Evolutionary conservation across 2,797 vertebrate genomes (phyloP).

Genomic region (Manis pentadactyla): DNA sequence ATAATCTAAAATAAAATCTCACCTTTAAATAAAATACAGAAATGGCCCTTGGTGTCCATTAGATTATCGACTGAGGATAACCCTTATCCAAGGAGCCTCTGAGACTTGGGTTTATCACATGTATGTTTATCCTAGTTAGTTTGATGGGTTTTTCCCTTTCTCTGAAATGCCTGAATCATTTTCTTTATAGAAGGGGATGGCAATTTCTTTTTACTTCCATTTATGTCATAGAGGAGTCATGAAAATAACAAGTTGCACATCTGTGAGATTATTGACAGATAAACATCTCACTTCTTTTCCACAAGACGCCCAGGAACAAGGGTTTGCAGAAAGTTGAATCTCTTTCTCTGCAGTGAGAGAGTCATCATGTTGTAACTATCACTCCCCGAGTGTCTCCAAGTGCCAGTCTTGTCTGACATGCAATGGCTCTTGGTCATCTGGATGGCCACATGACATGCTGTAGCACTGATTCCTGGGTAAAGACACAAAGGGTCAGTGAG

Average conservation of each 20-base stretch:
- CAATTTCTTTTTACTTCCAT: slow-evolving; percentile 46
- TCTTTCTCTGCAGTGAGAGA: neutral
- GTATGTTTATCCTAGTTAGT: neutral
- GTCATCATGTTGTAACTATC: accelerated
- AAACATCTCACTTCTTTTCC: slow-evolving; percentile 65
- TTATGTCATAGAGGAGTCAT: slow-evolving; percentile 57
- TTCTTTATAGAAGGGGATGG: slow-evolving; percentile 68
- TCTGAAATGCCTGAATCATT: slow-evolving; percentile 60
- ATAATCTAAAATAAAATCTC: neutral
- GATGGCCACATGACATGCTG: neutral
- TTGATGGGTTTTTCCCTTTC: neutral
- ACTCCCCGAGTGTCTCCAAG: no score
- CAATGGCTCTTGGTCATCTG: neutral
- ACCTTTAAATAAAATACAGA: slow-evolving; percentile 76
- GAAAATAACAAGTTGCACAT: slow-evolving; percentile 59
- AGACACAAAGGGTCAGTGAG: accelerated
- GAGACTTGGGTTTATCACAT: slow-evolving; percentile 57
- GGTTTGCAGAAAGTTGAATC: neutral
- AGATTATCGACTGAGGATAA: slow-evolving; percentile 77
- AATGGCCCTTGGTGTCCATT: slow-evolving; percentile 77
- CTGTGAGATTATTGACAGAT: slow-evolving; percentile 60
- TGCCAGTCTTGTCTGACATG: accelerated
- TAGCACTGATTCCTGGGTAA: no score
- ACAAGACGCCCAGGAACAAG: neutral
- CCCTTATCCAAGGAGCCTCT: slow-evolving; percentile 68